Conservation (phyloP, 2,888 invertebrate species). For the Plusia festucae region DNA sequence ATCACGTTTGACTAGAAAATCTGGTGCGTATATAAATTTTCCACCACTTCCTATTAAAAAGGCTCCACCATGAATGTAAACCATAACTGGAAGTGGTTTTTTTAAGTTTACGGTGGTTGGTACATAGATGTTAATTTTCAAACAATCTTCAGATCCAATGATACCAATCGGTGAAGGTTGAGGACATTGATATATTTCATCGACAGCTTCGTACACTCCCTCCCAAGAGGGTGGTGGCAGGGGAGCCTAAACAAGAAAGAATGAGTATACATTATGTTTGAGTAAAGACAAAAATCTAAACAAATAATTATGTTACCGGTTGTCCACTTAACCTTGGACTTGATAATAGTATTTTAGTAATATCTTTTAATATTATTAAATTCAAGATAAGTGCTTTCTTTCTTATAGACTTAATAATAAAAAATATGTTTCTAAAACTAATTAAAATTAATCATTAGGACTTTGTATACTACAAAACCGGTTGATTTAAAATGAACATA, state of each 20-base stretch:
- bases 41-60: constrained; percentile 80
- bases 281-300: not conserved
- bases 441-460: constrained; percentile 16
- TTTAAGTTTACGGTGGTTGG: constrained; percentile 68
- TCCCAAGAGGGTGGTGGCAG: constrained; percentile 80
- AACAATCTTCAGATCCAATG: constrained; percentile 79
- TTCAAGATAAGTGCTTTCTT: not conserved
- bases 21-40: constrained; percentile 77
- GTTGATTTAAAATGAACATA: not conserved
- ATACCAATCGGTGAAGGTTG: constrained; percentile 67
- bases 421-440: not conserved
- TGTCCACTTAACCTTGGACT: not conserved
- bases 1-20: constrained; percentile 77
- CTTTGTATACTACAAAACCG: constrained; percentile 23
- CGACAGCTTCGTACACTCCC: constrained; percentile 77
- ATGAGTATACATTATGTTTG: constrained; percentile 6
- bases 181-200: constrained; percentile 75
- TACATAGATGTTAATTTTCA: constrained; percentile 80
- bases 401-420: not conserved
- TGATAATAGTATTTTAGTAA: no score
- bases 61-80: constrained; percentile 83
- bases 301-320: not conserved
- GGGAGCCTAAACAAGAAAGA: constrained; percentile 73
- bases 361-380: no score
- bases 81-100: constrained; percentile 79